Evolutionary conservation across 1,140 invertebrate species (phyloP).

Genomic region (Neotoxoptera formosana): DNA sequence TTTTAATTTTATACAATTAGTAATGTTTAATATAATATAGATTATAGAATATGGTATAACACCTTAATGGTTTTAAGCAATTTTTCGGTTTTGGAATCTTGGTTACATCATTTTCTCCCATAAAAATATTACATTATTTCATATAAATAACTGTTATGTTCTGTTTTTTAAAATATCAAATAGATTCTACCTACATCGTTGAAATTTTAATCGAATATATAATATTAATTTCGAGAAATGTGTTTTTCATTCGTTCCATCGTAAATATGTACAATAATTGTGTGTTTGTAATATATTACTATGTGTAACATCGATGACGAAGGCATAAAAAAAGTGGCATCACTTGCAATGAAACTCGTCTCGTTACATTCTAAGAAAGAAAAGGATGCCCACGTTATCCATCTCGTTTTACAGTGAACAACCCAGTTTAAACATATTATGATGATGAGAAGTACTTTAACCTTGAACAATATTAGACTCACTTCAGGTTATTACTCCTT

Average conservation of each 20-base stretch:
- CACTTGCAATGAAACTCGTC: conserved; percentile 48
- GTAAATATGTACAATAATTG: not conserved
- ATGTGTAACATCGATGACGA: conserved; percentile 12
- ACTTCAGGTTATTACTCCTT: conserved; percentile 60
- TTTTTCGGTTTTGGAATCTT: not conserved
- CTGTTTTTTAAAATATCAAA: not conserved
- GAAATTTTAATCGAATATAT: not conserved
- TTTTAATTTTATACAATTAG: not conserved
- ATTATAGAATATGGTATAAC: not conserved
- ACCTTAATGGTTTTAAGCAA: no score
- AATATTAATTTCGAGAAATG: not conserved
- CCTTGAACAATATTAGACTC: conserved; percentile 56
- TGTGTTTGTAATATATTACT: not conserved
- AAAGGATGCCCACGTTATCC: conserved; percentile 17
- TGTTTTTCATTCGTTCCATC: not conserved
- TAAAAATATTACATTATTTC: not conserved
- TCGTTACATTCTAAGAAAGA: conserved; percentile 52
- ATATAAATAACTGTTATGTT: not conserved
- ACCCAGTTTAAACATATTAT: conserved; percentile 44
- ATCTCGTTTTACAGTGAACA: conserved; percentile 42
- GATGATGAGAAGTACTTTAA: conserved; percentile 39
- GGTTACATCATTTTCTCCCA: not conserved
- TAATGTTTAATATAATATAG: not conserved
- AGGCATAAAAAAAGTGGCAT: conserved; percentile 29
- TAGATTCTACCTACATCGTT: not conserved